Conservation (phyloP, 2,113 vertebrate species). For the Cyanoramphus novaezelandiae region DNA sequence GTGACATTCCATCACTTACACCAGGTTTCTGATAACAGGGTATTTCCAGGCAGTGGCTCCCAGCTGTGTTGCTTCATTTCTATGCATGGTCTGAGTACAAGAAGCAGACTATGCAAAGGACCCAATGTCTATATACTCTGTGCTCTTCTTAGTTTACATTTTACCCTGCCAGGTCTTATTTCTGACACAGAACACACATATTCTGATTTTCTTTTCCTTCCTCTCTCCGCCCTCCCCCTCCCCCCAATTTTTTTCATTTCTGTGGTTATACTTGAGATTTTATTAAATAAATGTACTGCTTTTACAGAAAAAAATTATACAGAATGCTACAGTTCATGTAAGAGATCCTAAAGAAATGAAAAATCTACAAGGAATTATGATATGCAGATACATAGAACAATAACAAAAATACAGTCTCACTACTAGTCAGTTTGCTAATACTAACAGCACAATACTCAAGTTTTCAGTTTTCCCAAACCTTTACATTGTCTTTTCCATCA, state of each 20-base stretch:
- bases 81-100: not conserved
- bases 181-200: not conserved
- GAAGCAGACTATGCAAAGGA: not conserved
- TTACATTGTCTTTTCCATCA: not conserved
- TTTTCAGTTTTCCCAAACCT: not conserved
- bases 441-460: not conserved
- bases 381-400: not conserved
- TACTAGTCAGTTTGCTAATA: not conserved
- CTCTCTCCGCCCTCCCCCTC: no score
- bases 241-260: not conserved
- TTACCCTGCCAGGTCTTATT: not conserved
- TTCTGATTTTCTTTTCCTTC: not conserved
- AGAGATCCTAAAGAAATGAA: not conserved
- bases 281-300: not conserved
- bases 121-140: not conserved
- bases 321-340: not conserved
- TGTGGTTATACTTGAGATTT: not conserved
- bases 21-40: conserved; percentile 1
- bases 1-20: not conserved
- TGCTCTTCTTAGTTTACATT: not conserved
- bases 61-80: conserved; percentile 33
- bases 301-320: not conserved
- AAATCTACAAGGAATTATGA: not conserved
- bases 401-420: not conserved
- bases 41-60: conserved; percentile 17